phyloP scores from a whole-genome alignment of 2,113 vertebrate genomes.

The Chauna torquata region DNA sequence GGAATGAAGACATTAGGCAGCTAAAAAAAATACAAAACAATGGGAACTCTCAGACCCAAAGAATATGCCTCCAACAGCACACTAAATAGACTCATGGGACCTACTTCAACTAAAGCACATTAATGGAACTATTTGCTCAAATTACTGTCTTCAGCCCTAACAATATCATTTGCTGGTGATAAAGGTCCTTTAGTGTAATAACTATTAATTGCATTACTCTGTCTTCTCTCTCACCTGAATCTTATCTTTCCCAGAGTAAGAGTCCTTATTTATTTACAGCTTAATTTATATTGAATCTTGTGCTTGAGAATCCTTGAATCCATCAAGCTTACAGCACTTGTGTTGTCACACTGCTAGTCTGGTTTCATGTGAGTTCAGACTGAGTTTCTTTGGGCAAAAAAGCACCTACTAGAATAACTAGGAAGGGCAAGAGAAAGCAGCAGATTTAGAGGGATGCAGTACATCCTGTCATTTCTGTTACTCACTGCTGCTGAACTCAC shows the following conservation, averaged over 20 bases:
- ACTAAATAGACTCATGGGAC: background rate
- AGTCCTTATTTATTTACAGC: constrained; percentile 28
- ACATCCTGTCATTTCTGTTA: constrained; percentile 8
- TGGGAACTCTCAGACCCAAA: background rate
- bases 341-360: background rate
- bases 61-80: background rate
- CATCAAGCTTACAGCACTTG: background rate
- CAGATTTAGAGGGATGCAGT: background rate
- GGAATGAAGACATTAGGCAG: background rate
- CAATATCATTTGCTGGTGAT: background rate
- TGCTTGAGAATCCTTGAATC: constrained; percentile 29
- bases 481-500: background rate
- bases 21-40: background rate
- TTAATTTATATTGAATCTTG: constrained; percentile 21
- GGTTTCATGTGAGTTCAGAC: background rate
- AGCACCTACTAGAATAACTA: background rate
- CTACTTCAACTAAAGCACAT: background rate
- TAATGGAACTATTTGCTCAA: constrained; percentile 22
- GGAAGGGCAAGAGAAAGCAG: background rate
- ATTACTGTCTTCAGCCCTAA: constrained; percentile 23
- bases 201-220: constrained; percentile 1
- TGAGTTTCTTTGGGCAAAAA: background rate
- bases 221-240: constrained; percentile 12
- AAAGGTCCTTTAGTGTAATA: constrained; percentile 10
- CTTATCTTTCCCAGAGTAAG: background rate